phyloP scores from a whole-genome alignment of 35 echinoderm and acorn worm genomes.

The Ophiothrix spiculata region DNA sequence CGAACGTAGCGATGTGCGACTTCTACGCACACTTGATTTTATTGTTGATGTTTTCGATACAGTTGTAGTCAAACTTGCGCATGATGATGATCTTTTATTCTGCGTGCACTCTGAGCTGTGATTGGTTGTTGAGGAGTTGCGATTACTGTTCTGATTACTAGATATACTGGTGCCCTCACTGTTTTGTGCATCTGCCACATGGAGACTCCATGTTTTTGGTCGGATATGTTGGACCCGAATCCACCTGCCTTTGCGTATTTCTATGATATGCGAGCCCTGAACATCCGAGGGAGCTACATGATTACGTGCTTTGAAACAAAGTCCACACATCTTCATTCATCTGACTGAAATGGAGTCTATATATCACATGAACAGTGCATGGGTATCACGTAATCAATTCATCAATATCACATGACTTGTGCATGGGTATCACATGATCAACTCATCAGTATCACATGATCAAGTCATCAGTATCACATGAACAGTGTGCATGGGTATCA shows the following conservation, averaged over 20 bases:
- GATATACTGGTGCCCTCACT: background rate
- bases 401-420: too few species aligned
- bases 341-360: too few species aligned
- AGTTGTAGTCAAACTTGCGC: background rate
- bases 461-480: too few species aligned
- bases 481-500: too few species aligned
- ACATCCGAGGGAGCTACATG: background rate
- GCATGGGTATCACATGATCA: too few species aligned
- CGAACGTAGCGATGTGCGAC: conserved; percentile 52
- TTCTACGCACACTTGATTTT: background rate
- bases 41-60: background rate
- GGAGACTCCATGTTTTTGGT: background rate
- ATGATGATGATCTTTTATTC: background rate
- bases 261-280: conserved; percentile 20
- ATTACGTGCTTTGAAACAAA: background rate
- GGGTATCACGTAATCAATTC: too few species aligned
- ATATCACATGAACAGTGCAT: too few species aligned
- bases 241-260: conserved; percentile 75
- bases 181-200: background rate
- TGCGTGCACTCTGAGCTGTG: background rate
- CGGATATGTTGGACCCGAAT: conserved; percentile 50
- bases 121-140: conserved; percentile 2
- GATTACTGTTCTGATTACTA: conserved; percentile 11
- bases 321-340: background rate
- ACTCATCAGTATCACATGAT: too few species aligned